Evolutionary conservation across 2,797 vertebrate species (phyloP).

Genomic region (Brotula barbata): DNA sequence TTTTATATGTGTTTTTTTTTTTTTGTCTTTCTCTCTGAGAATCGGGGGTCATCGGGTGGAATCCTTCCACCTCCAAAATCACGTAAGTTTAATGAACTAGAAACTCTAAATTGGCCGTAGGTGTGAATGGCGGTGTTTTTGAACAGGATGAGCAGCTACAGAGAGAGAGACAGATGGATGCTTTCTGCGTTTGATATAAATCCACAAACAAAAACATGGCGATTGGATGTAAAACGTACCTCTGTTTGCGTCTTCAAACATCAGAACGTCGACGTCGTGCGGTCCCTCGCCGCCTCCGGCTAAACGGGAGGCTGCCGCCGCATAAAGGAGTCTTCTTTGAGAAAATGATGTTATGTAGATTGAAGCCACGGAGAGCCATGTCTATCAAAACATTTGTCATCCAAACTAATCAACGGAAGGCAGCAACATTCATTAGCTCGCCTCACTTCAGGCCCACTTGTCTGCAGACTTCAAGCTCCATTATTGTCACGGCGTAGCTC

Average conservation of each 20-base stretch:
- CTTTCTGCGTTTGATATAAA: no score
- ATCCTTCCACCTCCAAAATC: no score
- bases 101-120: no score
- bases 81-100: no score
- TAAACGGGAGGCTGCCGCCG: conserved; percentile 12
- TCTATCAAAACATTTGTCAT: conserved; percentile 55
- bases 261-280: neutral
- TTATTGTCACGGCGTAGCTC: conserved; percentile 55
- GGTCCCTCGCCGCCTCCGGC: conserved; percentile 17
- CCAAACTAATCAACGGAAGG: conserved; percentile 40
- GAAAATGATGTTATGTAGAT: conserved; percentile 23
- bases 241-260: conserved; percentile 1
- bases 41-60: no score
- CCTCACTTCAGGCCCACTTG: conserved; percentile 49
- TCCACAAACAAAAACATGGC: no score
- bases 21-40: no score
- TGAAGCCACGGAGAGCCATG: conserved; percentile 25
- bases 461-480: conserved; percentile 63
- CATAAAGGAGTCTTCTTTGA: conserved; percentile 7
- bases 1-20: no score
- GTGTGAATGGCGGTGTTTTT: no score
- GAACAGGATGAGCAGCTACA: no score
- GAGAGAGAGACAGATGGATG: no score
- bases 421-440: conserved; percentile 51
- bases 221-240: neutral